A percentile compares a stretch with the other conserved stretches of the same genome.
phyloP scores from a whole-genome alignment of 2,113 vertebrate species.

The Conger conger region DNA sequence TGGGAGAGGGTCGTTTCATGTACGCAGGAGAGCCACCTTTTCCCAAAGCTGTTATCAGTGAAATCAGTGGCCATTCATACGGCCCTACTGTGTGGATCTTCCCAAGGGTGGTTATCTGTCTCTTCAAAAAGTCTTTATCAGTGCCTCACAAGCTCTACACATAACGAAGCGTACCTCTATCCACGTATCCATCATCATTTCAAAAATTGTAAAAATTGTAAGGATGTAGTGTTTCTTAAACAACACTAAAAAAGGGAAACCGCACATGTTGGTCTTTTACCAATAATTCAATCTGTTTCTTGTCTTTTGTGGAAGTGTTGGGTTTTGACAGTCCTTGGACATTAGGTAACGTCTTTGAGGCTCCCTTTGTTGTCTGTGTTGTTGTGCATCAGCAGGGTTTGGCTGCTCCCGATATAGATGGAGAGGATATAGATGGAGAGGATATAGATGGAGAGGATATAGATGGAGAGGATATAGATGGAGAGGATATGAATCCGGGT shows the following conservation, averaged over 20 bases:
- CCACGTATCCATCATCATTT: too few species aligned
- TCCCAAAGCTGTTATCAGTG: too few species aligned
- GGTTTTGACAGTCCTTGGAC: neutral
- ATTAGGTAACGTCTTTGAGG: constrained; percentile 12
- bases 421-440: neutral
- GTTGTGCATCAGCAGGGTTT: neutral
- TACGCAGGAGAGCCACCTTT: too few species aligned
- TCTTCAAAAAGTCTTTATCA: constrained; percentile 13
- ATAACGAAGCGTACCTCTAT: too few species aligned
- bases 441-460: neutral
- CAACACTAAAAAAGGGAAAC: neutral
- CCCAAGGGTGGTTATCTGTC: too few species aligned
- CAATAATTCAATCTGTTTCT: neutral
- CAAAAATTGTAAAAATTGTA: neutral
- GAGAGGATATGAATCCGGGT: constrained; percentile 3
- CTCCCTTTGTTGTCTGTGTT: constrained; percentile 20
- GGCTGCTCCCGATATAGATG: neutral
- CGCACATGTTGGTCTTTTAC: neutral
- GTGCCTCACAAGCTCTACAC: neutral
- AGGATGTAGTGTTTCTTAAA: neutral
- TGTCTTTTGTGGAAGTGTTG: neutral
- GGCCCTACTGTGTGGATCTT: too few species aligned
- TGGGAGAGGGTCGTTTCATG: too few species aligned
- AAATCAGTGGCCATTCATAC: too few species aligned
- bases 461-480: neutral